phyloP scores from a whole-genome alignment of 1,140 invertebrate genomes.

The Drosophila albomicans region DNA sequence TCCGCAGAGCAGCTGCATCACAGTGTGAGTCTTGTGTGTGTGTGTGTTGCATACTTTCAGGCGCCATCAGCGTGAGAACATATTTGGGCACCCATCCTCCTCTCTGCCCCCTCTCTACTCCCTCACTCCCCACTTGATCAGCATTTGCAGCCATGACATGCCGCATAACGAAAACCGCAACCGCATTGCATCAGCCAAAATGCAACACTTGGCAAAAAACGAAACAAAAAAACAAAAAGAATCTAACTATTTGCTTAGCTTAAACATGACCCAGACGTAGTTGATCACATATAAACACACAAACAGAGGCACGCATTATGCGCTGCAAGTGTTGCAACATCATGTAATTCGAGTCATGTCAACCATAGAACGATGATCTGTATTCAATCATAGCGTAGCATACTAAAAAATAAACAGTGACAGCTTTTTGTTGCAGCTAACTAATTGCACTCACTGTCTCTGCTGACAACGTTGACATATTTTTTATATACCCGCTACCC shows the following conservation, averaged over 20 bases:
- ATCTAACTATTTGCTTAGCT: constrained; percentile 16
- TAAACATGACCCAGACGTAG: constrained; percentile 10
- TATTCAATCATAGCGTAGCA: not conserved
- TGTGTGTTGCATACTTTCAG: constrained; percentile 35
- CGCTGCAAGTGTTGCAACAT: constrained; percentile 37
- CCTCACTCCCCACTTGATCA: no score
- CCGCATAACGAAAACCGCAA: constrained; percentile 26
- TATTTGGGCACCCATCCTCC: constrained; percentile 3
- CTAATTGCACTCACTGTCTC: no score
- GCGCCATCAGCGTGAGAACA: constrained; percentile 63
- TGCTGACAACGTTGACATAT: no score
- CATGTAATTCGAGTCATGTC: constrained; percentile 35
- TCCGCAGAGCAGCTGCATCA: constrained; percentile 75
- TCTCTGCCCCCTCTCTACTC: not conserved
- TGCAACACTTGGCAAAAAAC: constrained; percentile 8
- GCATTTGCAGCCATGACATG: not conserved
- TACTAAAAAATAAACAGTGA: constrained; percentile 4
- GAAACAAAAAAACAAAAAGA: not conserved
- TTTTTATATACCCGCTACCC: no score
- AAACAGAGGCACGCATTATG: constrained; percentile 42
- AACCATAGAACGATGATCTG: constrained; percentile 27
- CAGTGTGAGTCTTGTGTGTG: constrained; percentile 58
- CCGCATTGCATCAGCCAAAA: constrained; percentile 47
- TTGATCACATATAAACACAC: constrained; percentile 1
- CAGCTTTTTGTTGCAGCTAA: constrained; percentile 6